These are phyloP conservation scores for Psittacus erithacus DNA, from an alignment of 2,113 vertebrate species.

Conservation along the genomic window DNA sequence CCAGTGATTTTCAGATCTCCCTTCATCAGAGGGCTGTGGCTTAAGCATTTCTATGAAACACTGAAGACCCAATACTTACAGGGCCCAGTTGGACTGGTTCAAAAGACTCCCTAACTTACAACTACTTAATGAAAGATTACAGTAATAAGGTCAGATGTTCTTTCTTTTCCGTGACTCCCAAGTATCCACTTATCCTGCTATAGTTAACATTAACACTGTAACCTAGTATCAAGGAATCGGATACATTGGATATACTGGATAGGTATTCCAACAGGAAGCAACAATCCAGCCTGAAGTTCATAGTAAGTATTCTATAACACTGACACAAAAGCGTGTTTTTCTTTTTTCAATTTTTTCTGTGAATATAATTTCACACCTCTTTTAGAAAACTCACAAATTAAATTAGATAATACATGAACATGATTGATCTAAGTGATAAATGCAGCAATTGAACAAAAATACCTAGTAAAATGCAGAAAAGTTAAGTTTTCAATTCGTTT, in stretches of 20 bases:
- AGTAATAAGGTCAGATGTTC: background rate
- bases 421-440: background rate
- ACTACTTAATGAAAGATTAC: background rate
- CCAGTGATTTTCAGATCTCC: background rate
- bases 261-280: background rate
- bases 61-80: background rate
- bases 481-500: background rate
- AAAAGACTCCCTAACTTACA: background rate
- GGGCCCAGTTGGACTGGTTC: background rate
- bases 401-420: background rate
- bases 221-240: background rate
- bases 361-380: background rate
- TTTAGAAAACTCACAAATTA: background rate
- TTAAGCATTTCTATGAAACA: background rate
- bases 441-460: background rate
- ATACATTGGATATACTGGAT: background rate
- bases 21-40: background rate
- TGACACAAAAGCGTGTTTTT: background rate
- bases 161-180: background rate
- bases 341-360: background rate
- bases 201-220: background rate
- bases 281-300: background rate
- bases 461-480: background rate
- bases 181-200: background rate
- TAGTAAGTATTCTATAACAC: background rate